phyloP scores from a whole-genome alignment of 2,888 invertebrate species.

The Coenonympha arcania region DNA sequence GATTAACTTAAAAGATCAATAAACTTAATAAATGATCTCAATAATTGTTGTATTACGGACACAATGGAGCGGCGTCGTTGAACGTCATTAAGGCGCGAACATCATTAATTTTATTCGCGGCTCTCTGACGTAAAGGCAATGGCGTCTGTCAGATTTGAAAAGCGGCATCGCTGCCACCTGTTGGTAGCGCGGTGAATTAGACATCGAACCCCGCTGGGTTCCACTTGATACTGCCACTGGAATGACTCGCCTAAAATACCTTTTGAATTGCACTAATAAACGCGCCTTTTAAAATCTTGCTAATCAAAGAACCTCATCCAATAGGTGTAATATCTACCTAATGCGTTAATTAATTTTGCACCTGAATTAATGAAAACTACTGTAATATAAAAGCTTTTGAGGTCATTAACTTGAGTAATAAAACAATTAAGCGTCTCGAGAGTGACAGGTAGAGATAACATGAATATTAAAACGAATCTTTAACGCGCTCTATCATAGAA shows the following conservation, averaged over 20 bases:
- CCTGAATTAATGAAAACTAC: slow-evolving; percentile 6
- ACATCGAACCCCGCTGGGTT: slow-evolving; percentile 65
- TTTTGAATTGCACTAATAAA: slow-evolving; percentile 28
- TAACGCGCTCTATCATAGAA: slow-evolving; percentile 13
- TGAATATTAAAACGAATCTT: slow-evolving; percentile 1
- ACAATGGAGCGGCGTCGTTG: slow-evolving; percentile 74
- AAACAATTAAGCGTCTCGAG: slow-evolving; percentile 10
- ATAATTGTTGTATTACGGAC: slow-evolving; percentile 75
- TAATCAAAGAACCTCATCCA: slow-evolving; percentile 27
- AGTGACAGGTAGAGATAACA: slow-evolving; percentile 16
- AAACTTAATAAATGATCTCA: slow-evolving; percentile 76
- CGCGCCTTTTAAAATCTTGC: slow-evolving; percentile 22
- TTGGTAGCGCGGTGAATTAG: slow-evolving; percentile 72
- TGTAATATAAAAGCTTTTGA: slow-evolving; percentile 13
- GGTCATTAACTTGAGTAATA: slow-evolving; percentile 10
- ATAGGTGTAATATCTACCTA: slow-evolving; percentile 10
- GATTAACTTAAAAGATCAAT: slow-evolving; percentile 75
- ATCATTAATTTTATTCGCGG: slow-evolving; percentile 75
- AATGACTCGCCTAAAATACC: slow-evolving; percentile 52
- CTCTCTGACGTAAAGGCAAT: slow-evolving; percentile 71
- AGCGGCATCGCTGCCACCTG: slow-evolving; percentile 70
- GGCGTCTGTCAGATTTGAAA: slow-evolving; percentile 74
- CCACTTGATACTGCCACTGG: slow-evolving; percentile 69
- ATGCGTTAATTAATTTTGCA: slow-evolving; percentile 16
- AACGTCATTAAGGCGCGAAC: slow-evolving; percentile 73